Evolutionary conservation across 2,888 invertebrate genomes (phyloP).

Genomic region (Geophilus truncorum): DNA sequence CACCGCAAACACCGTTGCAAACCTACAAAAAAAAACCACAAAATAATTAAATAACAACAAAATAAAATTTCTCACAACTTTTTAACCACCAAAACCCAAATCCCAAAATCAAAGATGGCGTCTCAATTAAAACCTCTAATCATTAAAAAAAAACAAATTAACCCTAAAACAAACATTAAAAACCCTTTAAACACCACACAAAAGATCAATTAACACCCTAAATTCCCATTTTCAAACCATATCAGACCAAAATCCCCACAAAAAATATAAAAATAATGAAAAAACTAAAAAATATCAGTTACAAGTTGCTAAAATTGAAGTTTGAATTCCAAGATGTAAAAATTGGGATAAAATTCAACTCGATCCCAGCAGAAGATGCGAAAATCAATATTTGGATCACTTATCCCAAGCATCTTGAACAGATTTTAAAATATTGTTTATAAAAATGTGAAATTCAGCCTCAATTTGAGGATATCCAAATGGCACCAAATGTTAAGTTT

Average conservation of each 20-base stretch:
- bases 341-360: too few relatives aligned
- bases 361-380: too few relatives aligned
- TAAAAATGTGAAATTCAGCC: background rate
- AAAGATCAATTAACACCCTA: too few relatives aligned
- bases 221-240: too few relatives aligned
- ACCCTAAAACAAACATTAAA: background rate
- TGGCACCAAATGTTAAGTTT: background rate
- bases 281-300: too few relatives aligned
- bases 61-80: background rate
- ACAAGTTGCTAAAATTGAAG: too few relatives aligned
- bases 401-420: background rate
- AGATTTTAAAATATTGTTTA: background rate
- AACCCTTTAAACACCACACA: background rate
- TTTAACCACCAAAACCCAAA: background rate
- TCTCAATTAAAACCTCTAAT: background rate
- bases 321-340: too few relatives aligned
- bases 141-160: background rate
- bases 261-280: too few relatives aligned
- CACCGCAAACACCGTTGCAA: background rate
- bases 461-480: too few relatives aligned
- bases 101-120: background rate
- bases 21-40: background rate
- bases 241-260: too few relatives aligned
- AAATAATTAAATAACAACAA: background rate
- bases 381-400: too few relatives aligned